These are phyloP conservation scores for Ormyrus labotus DNA, from an alignment of 2,888 invertebrate genomes.

Conservation along the genomic window DNA sequence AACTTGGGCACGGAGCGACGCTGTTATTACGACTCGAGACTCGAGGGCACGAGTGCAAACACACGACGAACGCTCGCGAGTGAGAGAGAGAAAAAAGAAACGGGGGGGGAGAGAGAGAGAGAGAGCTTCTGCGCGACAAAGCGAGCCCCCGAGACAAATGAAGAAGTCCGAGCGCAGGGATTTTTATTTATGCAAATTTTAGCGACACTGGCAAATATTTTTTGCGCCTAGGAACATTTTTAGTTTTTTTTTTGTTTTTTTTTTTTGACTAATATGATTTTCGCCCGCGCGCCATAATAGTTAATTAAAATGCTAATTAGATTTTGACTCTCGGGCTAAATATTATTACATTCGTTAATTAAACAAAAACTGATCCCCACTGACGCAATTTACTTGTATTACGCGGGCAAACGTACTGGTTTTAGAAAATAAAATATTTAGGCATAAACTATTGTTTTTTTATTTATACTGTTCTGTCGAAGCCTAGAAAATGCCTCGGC, in stretches of 20 bases:
- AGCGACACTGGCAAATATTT: constrained; percentile 4
- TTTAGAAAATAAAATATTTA: too few species aligned
- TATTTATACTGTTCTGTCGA: too few species aligned
- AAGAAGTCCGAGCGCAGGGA: constrained; percentile 50
- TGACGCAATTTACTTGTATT: too few species aligned
- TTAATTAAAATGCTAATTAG: constrained; percentile 52
- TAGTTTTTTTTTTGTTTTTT: constrained; percentile 5
- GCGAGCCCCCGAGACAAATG: constrained; percentile 52
- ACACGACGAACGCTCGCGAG: neutral
- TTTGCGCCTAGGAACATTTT: constrained; percentile 13
- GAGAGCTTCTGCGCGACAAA: constrained; percentile 45
- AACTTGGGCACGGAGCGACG: constrained; percentile 66
- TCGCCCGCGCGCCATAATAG: neutral
- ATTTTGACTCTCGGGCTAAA: neutral
- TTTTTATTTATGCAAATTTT: constrained; percentile 57
- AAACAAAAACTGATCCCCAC: neutral
- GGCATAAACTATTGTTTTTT: too few species aligned
- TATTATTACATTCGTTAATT: constrained; percentile 25
- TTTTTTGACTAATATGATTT: constrained; percentile 38
- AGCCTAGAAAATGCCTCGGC: too few species aligned
- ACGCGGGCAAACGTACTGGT: too few species aligned
- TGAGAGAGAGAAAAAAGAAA: neutral
- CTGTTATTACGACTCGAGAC: constrained; percentile 62
- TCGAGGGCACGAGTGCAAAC: constrained; percentile 45
- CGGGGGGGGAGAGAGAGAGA: neutral